phyloP scores from a whole-genome alignment of 2,797 vertebrate species.

The Spizella passerina region DNA sequence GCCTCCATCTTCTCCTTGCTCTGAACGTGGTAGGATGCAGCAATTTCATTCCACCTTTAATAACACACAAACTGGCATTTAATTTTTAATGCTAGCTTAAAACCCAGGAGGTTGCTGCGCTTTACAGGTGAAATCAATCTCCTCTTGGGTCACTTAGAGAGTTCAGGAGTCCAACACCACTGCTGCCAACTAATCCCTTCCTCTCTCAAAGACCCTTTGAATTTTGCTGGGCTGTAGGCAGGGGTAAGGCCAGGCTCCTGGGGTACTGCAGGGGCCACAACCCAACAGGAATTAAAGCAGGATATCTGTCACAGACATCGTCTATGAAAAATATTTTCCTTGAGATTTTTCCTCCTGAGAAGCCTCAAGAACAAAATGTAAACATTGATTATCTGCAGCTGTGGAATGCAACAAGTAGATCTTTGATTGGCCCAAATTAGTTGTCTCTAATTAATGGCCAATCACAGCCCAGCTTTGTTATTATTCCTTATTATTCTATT shows the following conservation, averaged over 20 bases:
- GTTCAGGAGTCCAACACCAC: neutral
- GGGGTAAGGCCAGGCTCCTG: neutral
- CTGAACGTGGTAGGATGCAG: neutral
- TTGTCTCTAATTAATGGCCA: no score
- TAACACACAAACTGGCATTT: neutral
- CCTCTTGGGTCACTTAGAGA: conserved; percentile 7
- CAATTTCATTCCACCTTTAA: neutral
- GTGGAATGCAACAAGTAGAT: no score
- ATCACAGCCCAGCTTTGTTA: no score
- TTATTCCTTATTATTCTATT: no score
- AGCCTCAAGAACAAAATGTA: no score
- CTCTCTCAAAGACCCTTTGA: neutral
- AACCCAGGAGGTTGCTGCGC: neutral
- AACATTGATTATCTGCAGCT: no score
- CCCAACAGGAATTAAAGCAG: conserved; percentile 14
- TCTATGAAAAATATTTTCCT: no score
- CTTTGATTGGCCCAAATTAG: no score
- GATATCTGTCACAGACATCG: neutral
- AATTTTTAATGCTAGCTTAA: conserved; percentile 29
- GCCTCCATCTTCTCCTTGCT: neutral
- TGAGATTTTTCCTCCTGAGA: no score
- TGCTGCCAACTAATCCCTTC: neutral
- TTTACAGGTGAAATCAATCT: conserved; percentile 6
- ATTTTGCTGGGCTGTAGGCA: neutral
- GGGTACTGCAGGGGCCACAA: neutral